Conservation (phyloP, 2,113 vertebrate species). For the Mohoua ochrocephala region DNA sequence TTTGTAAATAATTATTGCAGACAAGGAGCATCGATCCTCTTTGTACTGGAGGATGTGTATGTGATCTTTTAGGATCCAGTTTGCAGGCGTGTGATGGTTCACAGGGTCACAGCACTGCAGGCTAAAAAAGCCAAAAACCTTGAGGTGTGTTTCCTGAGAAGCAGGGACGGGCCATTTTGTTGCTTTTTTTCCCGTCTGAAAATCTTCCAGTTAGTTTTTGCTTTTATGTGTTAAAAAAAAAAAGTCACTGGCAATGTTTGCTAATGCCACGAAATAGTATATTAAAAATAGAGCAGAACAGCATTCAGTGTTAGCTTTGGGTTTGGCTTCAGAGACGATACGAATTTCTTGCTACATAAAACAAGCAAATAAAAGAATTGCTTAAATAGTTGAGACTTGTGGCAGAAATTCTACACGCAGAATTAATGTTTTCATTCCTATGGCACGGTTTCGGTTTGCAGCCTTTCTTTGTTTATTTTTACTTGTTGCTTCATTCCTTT, state of each 20-base stretch:
- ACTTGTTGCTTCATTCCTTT: background rate
- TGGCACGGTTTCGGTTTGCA: background rate
- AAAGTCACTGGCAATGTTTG: background rate
- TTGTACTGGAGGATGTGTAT: fast-evolving
- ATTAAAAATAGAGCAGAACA: background rate
- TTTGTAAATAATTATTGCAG: background rate
- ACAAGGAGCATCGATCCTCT: background rate
- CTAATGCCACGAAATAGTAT: background rate
- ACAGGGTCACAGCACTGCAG: fast-evolving
- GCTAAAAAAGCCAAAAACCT: background rate
- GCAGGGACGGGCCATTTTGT: background rate
- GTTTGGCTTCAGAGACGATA: background rate
- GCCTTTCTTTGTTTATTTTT: background rate
- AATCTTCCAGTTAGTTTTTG: background rate
- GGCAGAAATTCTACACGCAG: background rate
- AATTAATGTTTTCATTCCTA: constrained; percentile 16
- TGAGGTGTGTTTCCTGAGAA: background rate
- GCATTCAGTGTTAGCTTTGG: background rate
- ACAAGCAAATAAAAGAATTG: background rate
- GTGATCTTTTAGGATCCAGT: background rate
- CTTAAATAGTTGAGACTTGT: background rate
- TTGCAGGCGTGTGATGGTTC: background rate
- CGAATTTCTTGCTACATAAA: background rate
- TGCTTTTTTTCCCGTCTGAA: background rate
- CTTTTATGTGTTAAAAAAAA: background rate